Percentiles rank a stretch among this genome's conserved stretches.
These are phyloP conservation scores for Ascidia mentula DNA, from an alignment of 23 tunicate species.

Conservation along the genomic window DNA sequence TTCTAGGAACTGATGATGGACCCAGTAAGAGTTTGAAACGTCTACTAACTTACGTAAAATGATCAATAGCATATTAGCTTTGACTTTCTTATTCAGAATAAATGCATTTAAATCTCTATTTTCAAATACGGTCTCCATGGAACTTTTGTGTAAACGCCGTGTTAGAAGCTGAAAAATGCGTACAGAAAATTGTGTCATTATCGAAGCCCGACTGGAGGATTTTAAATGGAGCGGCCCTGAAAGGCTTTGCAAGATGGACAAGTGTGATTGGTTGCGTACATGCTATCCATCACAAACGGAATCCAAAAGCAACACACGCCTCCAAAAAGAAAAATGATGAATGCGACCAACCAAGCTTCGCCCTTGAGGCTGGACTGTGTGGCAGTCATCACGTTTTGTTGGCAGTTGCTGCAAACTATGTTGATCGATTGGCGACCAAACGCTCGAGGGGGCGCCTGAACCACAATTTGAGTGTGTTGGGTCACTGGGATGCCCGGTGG, in stretches of 20 bases:
- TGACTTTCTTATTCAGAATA: too few relatives aligned
- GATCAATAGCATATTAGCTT: too few relatives aligned
- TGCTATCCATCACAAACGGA: conserved; percentile 9
- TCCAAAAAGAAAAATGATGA: background rate
- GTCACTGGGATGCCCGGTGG: too few relatives aligned
- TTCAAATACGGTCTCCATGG: too few relatives aligned
- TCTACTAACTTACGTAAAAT: too few relatives aligned
- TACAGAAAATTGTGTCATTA: too few relatives aligned
- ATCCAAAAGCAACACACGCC: conserved; percentile 4
- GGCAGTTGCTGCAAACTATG: background rate
- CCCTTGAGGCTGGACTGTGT: background rate
- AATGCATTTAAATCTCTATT: too few relatives aligned
- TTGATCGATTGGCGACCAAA: background rate
- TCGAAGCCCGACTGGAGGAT: too few relatives aligned
- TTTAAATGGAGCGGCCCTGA: background rate
- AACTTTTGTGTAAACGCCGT: too few relatives aligned
- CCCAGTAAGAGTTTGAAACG: too few relatives aligned
- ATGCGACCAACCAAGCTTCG: background rate
- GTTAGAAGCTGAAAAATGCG: too few relatives aligned
- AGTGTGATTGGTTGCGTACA: background rate
- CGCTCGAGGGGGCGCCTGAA: background rate
- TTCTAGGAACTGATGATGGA: too few relatives aligned
- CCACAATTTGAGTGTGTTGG: background rate
- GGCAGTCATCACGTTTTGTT: background rate
- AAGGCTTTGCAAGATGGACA: conserved; percentile 7